Percentiles rank a stretch among this genome's conserved stretches.
Evolutionary conservation across 1,140 invertebrate species (phyloP).

Genomic region (Gryon sp.): DNA sequence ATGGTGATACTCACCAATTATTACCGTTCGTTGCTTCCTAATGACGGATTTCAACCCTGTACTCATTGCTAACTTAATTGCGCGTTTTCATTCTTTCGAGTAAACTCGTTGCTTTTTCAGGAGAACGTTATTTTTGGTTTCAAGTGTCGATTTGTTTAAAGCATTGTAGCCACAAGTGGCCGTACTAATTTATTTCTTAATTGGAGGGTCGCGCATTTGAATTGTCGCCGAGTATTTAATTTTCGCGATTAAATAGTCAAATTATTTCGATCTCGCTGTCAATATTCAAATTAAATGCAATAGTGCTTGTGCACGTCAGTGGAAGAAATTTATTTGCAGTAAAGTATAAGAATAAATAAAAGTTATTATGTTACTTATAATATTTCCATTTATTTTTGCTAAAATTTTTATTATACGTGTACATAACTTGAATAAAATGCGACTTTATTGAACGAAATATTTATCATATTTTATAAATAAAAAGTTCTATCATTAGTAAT

Average conservation of each 20-base stretch:
- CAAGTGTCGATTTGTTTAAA: slow-evolving; percentile 29
- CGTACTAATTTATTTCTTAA: slow-evolving; percentile 39
- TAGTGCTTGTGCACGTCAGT: too few relatives aligned
- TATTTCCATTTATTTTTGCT: too few relatives aligned
- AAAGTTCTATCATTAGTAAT: too few relatives aligned
- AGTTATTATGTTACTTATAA: too few relatives aligned
- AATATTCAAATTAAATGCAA: neutral
- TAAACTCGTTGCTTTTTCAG: slow-evolving; percentile 39
- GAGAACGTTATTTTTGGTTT: slow-evolving; percentile 35
- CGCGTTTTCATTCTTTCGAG: slow-evolving; percentile 39
- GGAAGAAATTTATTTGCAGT: too few relatives aligned
- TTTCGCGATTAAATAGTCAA: neutral
- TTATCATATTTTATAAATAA: too few relatives aligned
- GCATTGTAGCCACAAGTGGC: slow-evolving; percentile 38
- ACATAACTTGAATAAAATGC: too few relatives aligned
- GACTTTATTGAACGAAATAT: too few relatives aligned
- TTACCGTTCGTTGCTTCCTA: slow-evolving; percentile 53
- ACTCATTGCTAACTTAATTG: slow-evolving; percentile 17
- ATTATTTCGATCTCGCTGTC: neutral
- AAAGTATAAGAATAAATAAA: too few relatives aligned
- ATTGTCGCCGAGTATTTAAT: neutral
- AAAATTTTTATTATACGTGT: too few relatives aligned
- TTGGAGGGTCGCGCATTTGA: slow-evolving; percentile 23
- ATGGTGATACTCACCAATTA: slow-evolving; percentile 55
- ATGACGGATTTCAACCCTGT: slow-evolving; percentile 39